phyloP scores from a whole-genome alignment of 2,113 vertebrate species.

The Telmatochromis sp. region DNA sequence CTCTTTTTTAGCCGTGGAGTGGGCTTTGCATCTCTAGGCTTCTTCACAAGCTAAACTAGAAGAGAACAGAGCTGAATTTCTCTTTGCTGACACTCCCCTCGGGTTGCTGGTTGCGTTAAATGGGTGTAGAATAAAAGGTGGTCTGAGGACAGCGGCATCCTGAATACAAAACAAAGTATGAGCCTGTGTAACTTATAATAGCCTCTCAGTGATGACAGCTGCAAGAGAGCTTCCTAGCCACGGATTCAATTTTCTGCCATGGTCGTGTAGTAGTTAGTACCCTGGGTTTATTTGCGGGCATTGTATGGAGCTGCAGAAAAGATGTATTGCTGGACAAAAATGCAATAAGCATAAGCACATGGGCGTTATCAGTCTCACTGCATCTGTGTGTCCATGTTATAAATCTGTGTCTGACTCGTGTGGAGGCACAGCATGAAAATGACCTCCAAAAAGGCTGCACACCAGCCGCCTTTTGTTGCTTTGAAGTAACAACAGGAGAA shows the following conservation, averaged over 20 bases:
- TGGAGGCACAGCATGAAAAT: not conserved
- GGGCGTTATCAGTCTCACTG: slow-evolving; percentile 19
- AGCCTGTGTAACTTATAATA: slow-evolving; percentile 35
- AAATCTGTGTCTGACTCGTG: slow-evolving; percentile 29
- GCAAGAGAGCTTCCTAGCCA: slow-evolving; percentile 24
- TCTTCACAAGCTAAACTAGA: not conserved
- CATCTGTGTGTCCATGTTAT: slow-evolving; percentile 19
- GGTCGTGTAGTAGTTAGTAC: slow-evolving; percentile 11
- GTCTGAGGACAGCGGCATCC: slow-evolving; percentile 15
- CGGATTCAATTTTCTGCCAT: slow-evolving; percentile 37
- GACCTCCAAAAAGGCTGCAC: not conserved
- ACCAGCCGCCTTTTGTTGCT: not conserved
- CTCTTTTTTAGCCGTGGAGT: not conserved
- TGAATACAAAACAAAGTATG: slow-evolving; percentile 18
- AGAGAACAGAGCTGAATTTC: not conserved
- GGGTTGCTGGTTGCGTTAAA: not conserved
- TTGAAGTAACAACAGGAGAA: not conserved
- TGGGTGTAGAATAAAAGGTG: slow-evolving; percentile 21
- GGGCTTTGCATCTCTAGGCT: not conserved
- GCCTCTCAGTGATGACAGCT: slow-evolving; percentile 28
- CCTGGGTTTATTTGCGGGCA: slow-evolving; percentile 15
- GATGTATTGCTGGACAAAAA: slow-evolving; percentile 39
- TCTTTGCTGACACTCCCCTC: not conserved
- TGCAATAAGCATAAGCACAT: slow-evolving; percentile 12
- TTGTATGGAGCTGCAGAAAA: slow-evolving; percentile 11